phyloP scores from a whole-genome alignment of 1,140 invertebrate genomes.

The Trichoplusia ni region DNA sequence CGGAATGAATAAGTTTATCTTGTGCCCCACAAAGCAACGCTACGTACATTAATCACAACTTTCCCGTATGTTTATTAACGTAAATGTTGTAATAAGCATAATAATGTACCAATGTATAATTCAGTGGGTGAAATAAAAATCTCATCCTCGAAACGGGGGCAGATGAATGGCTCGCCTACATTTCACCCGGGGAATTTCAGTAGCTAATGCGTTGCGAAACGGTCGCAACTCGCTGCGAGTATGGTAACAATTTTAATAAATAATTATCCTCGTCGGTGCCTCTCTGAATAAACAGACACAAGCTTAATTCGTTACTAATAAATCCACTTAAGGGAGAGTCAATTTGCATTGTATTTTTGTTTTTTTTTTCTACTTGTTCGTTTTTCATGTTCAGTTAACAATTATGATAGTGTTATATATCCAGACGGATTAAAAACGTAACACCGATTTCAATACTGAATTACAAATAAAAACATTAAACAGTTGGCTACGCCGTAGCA shows the following conservation, averaged over 20 bases:
- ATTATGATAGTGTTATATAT: too few species aligned
- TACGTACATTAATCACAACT: background rate
- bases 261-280: constrained; percentile 61
- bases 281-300: constrained; percentile 54
- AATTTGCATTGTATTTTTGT: background rate
- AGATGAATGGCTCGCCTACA: constrained; percentile 42
- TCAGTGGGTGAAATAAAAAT: constrained; percentile 28
- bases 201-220: constrained; percentile 60
- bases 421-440: too few species aligned
- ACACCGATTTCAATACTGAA: too few species aligned
- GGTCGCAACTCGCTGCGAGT: constrained; percentile 47
- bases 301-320: constrained; percentile 49
- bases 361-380: background rate
- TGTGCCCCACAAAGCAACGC: background rate
- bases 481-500: too few species aligned
- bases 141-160: constrained; percentile 6
- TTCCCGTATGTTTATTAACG: background rate
- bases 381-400: background rate
- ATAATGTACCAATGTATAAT: too few species aligned
- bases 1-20: too few species aligned
- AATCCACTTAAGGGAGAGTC: constrained; percentile 25
- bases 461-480: too few species aligned
- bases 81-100: constrained; percentile 19
- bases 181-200: constrained; percentile 54
- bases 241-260: constrained; percentile 74